Percentiles rank a stretch among this genome's conserved stretches.
Evolutionary conservation across 2,888 invertebrate species (phyloP).

Genomic region (Strigamia transsilvanica): DNA sequence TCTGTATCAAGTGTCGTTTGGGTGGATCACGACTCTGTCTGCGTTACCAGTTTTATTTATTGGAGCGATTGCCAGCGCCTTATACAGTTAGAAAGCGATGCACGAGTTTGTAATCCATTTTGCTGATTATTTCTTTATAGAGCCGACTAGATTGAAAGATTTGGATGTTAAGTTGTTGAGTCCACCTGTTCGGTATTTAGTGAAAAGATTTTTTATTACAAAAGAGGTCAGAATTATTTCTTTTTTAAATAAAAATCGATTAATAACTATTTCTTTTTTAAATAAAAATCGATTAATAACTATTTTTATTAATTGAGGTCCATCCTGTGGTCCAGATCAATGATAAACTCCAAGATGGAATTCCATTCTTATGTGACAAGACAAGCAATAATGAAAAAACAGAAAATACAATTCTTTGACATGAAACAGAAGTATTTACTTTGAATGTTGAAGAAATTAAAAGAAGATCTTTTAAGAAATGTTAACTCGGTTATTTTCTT

Average conservation of each 20-base stretch:
- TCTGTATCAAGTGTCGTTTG: conserved; percentile 1
- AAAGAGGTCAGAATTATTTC: neutral
- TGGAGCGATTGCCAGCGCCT: neutral
- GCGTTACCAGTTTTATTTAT: neutral
- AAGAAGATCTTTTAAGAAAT: too few relatives aligned
- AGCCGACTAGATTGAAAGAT: conserved; percentile 14
- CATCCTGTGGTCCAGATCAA: neutral
- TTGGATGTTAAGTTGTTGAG: neutral
- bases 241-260: neutral
- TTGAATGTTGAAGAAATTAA: too few relatives aligned
- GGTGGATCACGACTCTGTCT: neutral
- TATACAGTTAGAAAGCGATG: neutral
- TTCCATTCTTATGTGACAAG: too few relatives aligned
- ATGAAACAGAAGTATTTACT: too few relatives aligned
- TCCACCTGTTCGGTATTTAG: neutral
- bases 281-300: neutral
- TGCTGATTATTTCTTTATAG: neutral
- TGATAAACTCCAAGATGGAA: neutral
- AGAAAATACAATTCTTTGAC: too few relatives aligned
- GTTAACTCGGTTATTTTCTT: too few relatives aligned
- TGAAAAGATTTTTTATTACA: neutral
- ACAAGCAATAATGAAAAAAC: too few relatives aligned
- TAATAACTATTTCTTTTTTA: neutral
- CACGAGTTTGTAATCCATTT: neutral
- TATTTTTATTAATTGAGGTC: neutral